Evolutionary conservation across 1,140 invertebrate genomes (phyloP).

Genomic region (Drosophila hydei): DNA sequence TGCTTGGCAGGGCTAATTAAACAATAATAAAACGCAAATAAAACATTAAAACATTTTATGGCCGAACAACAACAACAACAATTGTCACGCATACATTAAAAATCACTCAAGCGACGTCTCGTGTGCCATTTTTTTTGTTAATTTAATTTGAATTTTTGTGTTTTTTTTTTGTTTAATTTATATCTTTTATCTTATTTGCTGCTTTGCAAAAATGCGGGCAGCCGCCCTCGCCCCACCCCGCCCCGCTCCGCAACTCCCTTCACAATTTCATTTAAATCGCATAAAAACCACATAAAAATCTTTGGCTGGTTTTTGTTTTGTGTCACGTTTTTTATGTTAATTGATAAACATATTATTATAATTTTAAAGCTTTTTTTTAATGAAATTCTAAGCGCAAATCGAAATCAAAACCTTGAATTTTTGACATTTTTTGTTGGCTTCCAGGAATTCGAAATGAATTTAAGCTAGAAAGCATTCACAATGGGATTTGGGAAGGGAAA

Average conservation of each 20-base stretch:
- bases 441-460: slow-evolving; percentile 20
- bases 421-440: slow-evolving; percentile 26
- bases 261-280: slow-evolving; percentile 65
- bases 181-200: slow-evolving; percentile 11
- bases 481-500: not conserved
- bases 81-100: slow-evolving; percentile 81
- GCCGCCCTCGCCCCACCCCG: not conserved
- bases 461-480: not conserved
- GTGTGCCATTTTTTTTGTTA: slow-evolving; percentile 62
- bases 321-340: slow-evolving; percentile 35
- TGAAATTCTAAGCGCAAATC: slow-evolving; percentile 37
- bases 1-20: slow-evolving; percentile 56
- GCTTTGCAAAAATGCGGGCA: slow-evolving; percentile 40
- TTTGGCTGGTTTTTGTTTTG: slow-evolving; percentile 18
- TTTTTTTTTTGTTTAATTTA: slow-evolving; percentile 5
- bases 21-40: slow-evolving; percentile 80
- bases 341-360: slow-evolving; percentile 43
- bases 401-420: slow-evolving; percentile 51
- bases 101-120: slow-evolving; percentile 77
- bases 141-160: not conserved
- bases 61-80: slow-evolving; percentile 47
- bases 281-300: slow-evolving; percentile 61
- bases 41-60: slow-evolving; percentile 74
- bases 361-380: no score
- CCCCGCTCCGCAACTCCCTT: not conserved